phyloP scores from a whole-genome alignment of 1,140 invertebrate genomes.

The Bombus impatiens region DNA sequence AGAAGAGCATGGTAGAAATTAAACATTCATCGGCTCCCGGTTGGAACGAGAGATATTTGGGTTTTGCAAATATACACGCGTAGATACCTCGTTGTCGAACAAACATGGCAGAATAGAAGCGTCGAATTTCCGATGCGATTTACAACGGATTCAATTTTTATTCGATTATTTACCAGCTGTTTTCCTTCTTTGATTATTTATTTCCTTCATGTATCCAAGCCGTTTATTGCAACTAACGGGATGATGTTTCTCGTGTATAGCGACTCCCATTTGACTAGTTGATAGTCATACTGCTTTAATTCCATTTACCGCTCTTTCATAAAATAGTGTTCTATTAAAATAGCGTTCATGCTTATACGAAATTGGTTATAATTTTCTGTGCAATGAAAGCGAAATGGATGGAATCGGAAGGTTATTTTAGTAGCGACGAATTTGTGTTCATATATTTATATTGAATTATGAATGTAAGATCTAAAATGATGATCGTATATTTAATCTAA shows the following conservation, averaged over 20 bases:
- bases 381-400: no score
- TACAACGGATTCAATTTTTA: conserved; percentile 8
- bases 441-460: no score
- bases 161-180: neutral
- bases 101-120: neutral
- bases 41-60: neutral
- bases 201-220: no score
- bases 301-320: no score
- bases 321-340: no score
- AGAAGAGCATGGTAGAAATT: neutral
- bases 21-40: conserved; percentile 1
- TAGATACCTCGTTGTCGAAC: neutral
- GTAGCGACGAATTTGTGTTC: no score
- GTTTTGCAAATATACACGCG: conserved; percentile 9
- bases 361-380: no score
- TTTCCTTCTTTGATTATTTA: neutral
- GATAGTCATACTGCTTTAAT: neutral
- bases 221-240: no score
- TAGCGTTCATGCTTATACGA: no score
- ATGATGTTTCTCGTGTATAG: neutral
- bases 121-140: neutral
- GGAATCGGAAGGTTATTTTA: no score
- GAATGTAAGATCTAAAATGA: neutral
- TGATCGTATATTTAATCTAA: neutral
- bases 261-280: neutral